These are phyloP conservation scores for Pocota personata DNA, from an alignment of 2,888 invertebrate species.

Conservation along the genomic window DNA sequence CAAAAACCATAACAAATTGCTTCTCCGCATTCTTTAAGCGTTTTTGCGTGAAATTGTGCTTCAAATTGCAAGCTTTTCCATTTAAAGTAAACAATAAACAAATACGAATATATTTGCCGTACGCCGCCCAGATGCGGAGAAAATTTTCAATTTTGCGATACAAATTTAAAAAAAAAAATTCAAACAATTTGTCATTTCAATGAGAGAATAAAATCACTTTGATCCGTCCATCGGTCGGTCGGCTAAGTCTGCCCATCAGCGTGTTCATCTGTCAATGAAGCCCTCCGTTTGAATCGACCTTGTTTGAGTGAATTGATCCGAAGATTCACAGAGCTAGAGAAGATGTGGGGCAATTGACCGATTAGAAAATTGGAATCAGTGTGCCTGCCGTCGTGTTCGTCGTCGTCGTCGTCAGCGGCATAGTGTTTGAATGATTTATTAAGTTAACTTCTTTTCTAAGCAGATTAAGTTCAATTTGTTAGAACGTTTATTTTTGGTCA, in stretches of 20 bases:
- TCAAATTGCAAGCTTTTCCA: neutral
- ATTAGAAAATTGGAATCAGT: conserved; percentile 46
- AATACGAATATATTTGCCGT: neutral
- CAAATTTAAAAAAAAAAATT: neutral
- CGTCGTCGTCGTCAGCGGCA: conserved; percentile 1
- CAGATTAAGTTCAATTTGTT: conserved; percentile 51
- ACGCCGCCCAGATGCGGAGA: neutral
- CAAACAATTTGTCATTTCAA: conserved; percentile 35
- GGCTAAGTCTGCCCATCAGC: neutral
- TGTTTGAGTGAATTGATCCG: conserved; percentile 27
- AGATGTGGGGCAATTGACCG: conserved; percentile 44
- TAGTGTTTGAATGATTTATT: conserved; percentile 47
- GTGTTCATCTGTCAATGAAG: neutral
- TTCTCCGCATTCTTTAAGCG: conserved; percentile 10
- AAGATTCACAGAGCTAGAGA: neutral
- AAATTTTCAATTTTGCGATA: conserved; percentile 2
- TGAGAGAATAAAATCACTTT: neutral
- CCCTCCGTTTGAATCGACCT: neutral
- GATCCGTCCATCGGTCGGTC: neutral
- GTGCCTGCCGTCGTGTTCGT: neutral
- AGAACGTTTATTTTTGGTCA: conserved; percentile 2
- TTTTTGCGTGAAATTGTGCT: conserved; percentile 1
- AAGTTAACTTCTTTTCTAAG: conserved; percentile 38
- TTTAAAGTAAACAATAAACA: conserved; percentile 28
- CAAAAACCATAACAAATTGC: neutral